Base-by-base conservation (phyloP, 2,888 invertebrate species). In the Drosophila neoperkinsi region DNA sequence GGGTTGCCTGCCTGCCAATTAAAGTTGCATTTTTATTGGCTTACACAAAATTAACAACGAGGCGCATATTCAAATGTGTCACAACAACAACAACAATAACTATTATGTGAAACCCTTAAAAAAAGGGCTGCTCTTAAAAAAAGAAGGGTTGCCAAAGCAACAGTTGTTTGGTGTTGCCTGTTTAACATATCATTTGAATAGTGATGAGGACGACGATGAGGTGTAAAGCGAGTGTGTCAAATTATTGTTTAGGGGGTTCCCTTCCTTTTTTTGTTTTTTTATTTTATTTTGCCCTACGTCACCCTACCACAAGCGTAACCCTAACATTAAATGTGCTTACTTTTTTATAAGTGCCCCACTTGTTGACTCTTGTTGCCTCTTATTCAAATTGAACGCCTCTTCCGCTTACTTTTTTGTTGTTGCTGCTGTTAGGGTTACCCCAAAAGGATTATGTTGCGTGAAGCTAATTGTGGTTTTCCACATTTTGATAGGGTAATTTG, bases 111-210 rank as follows among this genome's bases (percentile, higher is more conserved):
- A 51, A 59, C 64, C 68, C 69, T 63, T 51, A 43, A 74, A 64
- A 64, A 72, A 82, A 74, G 82, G 79, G 79, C 79, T 82, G 82
- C 50, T 36, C 34, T 18, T 41, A 63, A 65, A 65, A 63, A 63
- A 36, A 11, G n/a, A 53, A 57, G 63, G 71, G 77, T 38, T 43
- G 43, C 7, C 81, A 64, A 72, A 73, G 77, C 82, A 88, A 76
- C 84, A 90, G 84, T 90, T 90, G 82, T 70, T 67, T 58, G 64
- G 28, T 46, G 56, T 51, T 2, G 73, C 71, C 75, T 82, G 58
- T 79, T 84, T 84, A 88, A 85, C 90, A 86, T 90, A 87, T 90
- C 81, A 85, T 85, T 85, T 85, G 90, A 85, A 85, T 85, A 87
- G 91, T 88, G 63, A 18, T 66, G 88, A 85, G 91, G 91, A 87